A percentile compares a stretch with the other conserved stretches of the same genome.
These are phyloP conservation scores for Sitobion miscanthi DNA, from an alignment of 1,140 invertebrate species.

Conservation along the genomic window DNA sequence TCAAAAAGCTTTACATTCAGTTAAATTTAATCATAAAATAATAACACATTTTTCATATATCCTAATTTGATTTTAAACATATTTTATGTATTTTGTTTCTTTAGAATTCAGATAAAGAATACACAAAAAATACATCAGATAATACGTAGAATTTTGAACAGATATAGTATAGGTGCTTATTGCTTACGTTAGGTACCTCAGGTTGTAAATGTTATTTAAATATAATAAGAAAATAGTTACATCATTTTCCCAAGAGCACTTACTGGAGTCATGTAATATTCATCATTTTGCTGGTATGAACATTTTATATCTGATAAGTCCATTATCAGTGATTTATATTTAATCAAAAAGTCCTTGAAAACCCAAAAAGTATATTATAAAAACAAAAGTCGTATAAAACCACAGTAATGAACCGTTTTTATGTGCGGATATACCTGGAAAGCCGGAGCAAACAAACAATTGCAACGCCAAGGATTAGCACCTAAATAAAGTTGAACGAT, in stretches of 20 bases:
- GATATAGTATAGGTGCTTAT: background rate
- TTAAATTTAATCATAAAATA: background rate
- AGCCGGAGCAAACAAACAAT: conserved; percentile 77
- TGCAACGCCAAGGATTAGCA: conserved; percentile 81
- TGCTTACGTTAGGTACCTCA: background rate
- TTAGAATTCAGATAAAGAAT: background rate
- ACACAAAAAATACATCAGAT: background rate
- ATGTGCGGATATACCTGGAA: conserved; percentile 68
- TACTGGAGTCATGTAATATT: conserved; percentile 70
- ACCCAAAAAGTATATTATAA: background rate
- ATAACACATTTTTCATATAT: background rate
- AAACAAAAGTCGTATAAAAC: background rate
- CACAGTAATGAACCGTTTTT: background rate
- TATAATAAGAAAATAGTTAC: background rate
- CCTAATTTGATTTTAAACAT: background rate
- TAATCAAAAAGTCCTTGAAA: conserved; percentile 70
- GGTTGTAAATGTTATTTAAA: conserved; percentile 25
- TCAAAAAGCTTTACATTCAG: background rate
- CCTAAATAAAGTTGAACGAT: conserved; percentile 73
- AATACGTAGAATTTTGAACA: background rate
- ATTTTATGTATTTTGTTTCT: background rate
- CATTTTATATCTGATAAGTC: conserved; percentile 75
- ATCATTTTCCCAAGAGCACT: conserved; percentile 35
- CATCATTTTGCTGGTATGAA: conserved; percentile 66
- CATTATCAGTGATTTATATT: conserved; percentile 72